Base-by-base conservation (phyloP, 2,797 vertebrate species). In the Acestrorhynchus altus region DNA sequence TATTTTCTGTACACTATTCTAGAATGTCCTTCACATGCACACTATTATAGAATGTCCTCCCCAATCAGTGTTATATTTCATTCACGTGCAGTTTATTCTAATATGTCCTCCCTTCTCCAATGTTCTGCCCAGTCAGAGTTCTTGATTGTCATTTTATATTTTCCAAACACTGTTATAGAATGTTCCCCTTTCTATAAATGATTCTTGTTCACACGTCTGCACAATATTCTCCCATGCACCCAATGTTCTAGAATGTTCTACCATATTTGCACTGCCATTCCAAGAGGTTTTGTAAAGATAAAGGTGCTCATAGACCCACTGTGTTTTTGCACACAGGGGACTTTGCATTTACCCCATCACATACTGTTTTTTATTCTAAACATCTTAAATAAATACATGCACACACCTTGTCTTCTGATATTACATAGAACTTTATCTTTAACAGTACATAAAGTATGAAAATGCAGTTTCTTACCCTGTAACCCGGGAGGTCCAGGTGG, bases 401-500 rank as follows among this genome's bases (percentile, higher is more conserved):
- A n/a, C n/a, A n/a, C n/a, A n/a, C n/a, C n/a, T n/a, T n/a, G n/a
- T n/a, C n/a, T n/a, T n/a, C n/a, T n/a, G n/a, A n/a, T n/a, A n/a
- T n/a, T n/a, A n/a, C n/a, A n/a, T n/a, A n/a, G n/a, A n/a, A n/a
- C n/a, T n/a, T n/a, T n/a, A n/a, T n/a, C n/a, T n/a, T n/a, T n/a
- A n/a, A n/a, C n/a, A 4, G 0, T 31, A 63, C 4, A 40, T 13
- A 1, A n/a, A 7, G 12, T 47, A 15, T 12, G 18, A 6, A 63
- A 47, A 10, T 46, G 64, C 64, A 28, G 63, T 31, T 24, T 1
- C 70, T 88, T 88, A 85, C 97, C 93, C 0, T 83, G 82, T 71
- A 83, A 85, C 47, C 96, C 96, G 77, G 78, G 10, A n/a, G 86
- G 87, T 80, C 96, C 96, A 74, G 89, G 82, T 46, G 28, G 2